Evolutionary conservation across 2,888 invertebrate species (phyloP).

Genomic region (Orthosia gracilis): DNA sequence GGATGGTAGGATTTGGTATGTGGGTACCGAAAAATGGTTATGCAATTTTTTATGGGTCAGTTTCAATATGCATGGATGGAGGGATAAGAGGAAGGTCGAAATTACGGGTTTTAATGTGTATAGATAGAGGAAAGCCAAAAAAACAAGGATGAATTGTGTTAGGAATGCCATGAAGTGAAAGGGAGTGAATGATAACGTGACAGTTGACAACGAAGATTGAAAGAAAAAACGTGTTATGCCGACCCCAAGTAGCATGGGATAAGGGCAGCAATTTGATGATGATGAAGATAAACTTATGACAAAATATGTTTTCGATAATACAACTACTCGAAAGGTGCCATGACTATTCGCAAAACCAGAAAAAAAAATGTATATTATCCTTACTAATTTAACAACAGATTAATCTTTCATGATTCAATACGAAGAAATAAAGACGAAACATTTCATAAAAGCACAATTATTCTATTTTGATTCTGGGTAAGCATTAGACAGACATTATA

Average conservation of each 20-base stretch:
- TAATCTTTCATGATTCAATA: conserved; percentile 21
- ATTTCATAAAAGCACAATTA: conserved; percentile 50
- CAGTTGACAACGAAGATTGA: not conserved
- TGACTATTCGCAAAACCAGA: not conserved
- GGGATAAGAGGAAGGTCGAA: not conserved
- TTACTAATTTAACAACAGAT: not conserved
- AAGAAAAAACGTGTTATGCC: not conserved
- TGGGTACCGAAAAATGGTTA: not conserved
- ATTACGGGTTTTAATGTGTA: not conserved
- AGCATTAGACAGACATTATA: not conserved
- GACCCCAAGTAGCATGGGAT: not conserved
- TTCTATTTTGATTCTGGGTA: conserved; percentile 41
- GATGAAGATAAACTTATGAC: not conserved
- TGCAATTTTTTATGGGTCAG: not conserved
- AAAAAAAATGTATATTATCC: not conserved
- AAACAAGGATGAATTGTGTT: not conserved
- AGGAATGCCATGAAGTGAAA: not conserved
- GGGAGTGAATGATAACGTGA: not conserved
- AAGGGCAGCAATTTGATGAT: not conserved
- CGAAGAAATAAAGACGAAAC: conserved; percentile 29
- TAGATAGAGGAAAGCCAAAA: not conserved
- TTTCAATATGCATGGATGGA: not conserved
- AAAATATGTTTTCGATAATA: not conserved
- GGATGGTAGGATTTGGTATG: not conserved
- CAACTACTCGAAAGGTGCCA: not conserved